Evolutionary conservation across 2,888 invertebrate genomes (phyloP), one percentile per base, ranked within the genome.

Genomic region (Trilocha varians): DNA sequence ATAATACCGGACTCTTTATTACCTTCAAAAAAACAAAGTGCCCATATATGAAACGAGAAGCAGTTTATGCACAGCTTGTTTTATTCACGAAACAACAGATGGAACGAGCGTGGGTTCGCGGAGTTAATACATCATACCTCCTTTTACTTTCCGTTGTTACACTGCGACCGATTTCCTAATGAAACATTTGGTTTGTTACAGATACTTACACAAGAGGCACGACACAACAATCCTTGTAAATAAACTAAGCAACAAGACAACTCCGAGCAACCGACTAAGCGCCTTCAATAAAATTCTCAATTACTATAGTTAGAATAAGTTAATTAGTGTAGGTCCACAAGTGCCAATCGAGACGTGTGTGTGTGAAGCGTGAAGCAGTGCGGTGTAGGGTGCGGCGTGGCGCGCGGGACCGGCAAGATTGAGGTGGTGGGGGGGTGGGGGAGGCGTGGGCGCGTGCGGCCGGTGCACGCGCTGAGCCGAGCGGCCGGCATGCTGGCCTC

Each of bases 391-490:
- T 46, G 52, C 48, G 50, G 54, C 57, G 57, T 57, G 49, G 56
- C 55, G 59, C 64, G 59, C 46, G 53, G 61, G 62, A 65, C 55
- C 70, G 63, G 62, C 82, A 83, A 83, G 78, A 82, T 83, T 79
- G 84, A 83, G 78, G 80, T 78, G 80, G 84, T 79, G 77, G 76
- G 64, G 57, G 82, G 79, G 79, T 74, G 83, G 84, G 82, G 79
- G 42, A 75, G 84, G 80, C 84, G 84, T 62, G 84, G 80, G 78
- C 84, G 84, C 74, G 84, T 84, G 78, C 83, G 85, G 53, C 84
- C 85, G 59, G 66, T 83, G 78, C 78, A 75, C 68, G 78, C 77
- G 77, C 61, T 78, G 59, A 65, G 76, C 64, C 78, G 82, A 74
- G 82, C 75, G 72, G 78, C 75, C 73, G 77, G 79, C 62, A 86